Conservation (phyloP, 2,113 vertebrate species). For the Gavialis gangeticus region DNA sequence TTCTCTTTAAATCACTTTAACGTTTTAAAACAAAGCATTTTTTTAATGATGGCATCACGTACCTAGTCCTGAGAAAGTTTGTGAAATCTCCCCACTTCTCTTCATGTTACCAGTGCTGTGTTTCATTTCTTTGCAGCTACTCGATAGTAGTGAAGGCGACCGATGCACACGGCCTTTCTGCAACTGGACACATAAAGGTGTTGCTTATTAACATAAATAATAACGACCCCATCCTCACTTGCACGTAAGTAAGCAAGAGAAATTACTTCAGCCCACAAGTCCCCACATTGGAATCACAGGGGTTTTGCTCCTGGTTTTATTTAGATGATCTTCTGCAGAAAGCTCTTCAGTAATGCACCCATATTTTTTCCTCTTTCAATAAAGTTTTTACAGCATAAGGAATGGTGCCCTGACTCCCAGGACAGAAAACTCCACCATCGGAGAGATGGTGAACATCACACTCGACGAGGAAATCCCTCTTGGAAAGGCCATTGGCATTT, state of each 20-base stretch:
- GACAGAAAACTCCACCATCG: slow-evolving; percentile 19
- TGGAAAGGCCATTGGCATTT: slow-evolving; percentile 39
- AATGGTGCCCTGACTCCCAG: neutral
- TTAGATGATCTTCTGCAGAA: neutral
- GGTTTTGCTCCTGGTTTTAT: neutral
- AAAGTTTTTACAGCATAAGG: slow-evolving; percentile 48
- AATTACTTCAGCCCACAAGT: neutral
- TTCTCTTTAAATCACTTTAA: slow-evolving; percentile 4
- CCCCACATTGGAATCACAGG: neutral
- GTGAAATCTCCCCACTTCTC: neutral
- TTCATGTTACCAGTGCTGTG: neutral
- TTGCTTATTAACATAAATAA: slow-evolving; percentile 60
- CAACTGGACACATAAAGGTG: slow-evolving; percentile 49
- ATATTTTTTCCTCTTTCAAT: slow-evolving; percentile 14
- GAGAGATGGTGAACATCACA: neutral
- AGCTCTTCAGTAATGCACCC: no score
- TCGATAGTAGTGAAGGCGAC: slow-evolving; percentile 51
- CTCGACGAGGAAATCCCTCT: slow-evolving; percentile 67
- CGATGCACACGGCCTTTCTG: slow-evolving; percentile 49
- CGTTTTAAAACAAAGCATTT: neutral
- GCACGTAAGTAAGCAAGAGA: slow-evolving; percentile 44
- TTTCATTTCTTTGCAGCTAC: slow-evolving; percentile 24
- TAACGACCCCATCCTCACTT: slow-evolving; percentile 45
- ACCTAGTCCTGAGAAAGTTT: neutral
- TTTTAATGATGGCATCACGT: neutral